Percentiles rank a stretch among this genome's conserved stretches.
phyloP scores from a whole-genome alignment of 2,113 vertebrate species.

The Callipepla californica region DNA sequence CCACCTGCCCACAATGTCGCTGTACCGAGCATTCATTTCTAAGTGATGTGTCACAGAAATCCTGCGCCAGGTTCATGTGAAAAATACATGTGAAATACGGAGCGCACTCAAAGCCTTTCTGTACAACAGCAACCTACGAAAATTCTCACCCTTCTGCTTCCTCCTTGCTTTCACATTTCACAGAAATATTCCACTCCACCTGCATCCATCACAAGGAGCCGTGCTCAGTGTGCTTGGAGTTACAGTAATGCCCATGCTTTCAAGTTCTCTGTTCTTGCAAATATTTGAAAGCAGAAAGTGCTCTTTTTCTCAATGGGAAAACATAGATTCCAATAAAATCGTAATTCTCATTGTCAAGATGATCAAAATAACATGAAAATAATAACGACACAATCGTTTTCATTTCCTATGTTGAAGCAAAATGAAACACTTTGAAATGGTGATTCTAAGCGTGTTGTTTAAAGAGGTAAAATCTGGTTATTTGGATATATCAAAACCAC shows the following conservation, averaged over 20 bases:
- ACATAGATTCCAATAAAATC: neutral
- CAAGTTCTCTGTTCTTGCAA: neutral
- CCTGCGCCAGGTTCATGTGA: constrained; percentile 18
- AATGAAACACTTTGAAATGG: constrained; percentile 41
- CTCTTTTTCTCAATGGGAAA: neutral
- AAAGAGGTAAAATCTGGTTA: neutral
- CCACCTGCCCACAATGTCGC: constrained; percentile 57
- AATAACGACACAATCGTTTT: constrained; percentile 8
- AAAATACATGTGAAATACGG: neutral
- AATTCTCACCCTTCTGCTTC: constrained; percentile 60
- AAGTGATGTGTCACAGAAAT: constrained; percentile 46
- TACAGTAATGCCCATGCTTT: neutral
- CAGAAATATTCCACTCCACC: neutral
- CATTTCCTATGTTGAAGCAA: constrained; percentile 35
- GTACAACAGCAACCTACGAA: constrained; percentile 30
- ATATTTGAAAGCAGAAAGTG: neutral
- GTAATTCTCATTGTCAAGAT: constrained; percentile 27
- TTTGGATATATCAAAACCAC: neutral
- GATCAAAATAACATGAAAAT: constrained; percentile 41
- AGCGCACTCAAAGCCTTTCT: neutral
- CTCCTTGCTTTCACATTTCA: neutral
- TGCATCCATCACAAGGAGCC: neutral
- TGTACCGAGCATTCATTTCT: constrained; percentile 18
- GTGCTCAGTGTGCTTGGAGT: neutral
- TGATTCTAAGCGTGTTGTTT: constrained; percentile 29